Conservation (phyloP, 2,113 vertebrate genomes). For the Ascaphus truei region DNA sequence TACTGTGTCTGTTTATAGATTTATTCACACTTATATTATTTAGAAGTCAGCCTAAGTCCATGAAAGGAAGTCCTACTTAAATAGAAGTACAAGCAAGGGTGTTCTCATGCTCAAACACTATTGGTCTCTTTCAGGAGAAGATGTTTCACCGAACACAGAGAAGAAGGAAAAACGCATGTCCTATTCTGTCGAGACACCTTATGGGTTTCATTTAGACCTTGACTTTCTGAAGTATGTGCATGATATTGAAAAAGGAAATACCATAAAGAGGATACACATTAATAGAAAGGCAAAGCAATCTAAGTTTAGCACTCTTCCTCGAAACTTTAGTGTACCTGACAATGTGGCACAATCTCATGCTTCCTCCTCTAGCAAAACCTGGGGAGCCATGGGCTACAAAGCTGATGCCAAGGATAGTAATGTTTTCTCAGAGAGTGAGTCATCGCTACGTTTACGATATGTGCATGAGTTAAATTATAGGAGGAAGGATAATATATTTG, state of each 20-base stretch:
- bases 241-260: conserved; percentile 97
- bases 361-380: conserved; percentile 59
- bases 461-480: conserved; percentile 51
- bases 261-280: conserved; percentile 88
- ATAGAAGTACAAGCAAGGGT: no score
- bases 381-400: conserved; percentile 65
- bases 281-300: conserved; percentile 83
- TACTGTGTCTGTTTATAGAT: no score
- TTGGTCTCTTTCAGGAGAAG: conserved; percentile 73
- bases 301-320: conserved; percentile 91
- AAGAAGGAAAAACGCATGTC: conserved; percentile 75
- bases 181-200: conserved; percentile 94
- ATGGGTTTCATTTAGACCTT: conserved; percentile 93
- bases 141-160: conserved; percentile 65
- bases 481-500: conserved; percentile 46
- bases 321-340: conserved; percentile 92
- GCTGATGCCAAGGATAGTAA: conserved; percentile 70
- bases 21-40: no score
- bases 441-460: conserved; percentile 22
- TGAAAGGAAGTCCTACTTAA: no score
- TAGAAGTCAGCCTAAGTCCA: no score
- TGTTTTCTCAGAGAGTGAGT: conserved; percentile 44
- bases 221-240: conserved; percentile 98
- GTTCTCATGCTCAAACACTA: no score
- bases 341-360: conserved; percentile 55